A percentile compares a stretch with the other conserved stretches of the same genome.
Conservation (phyloP, 2,888 invertebrate species). For the Carterocephalus palaemon region DNA sequence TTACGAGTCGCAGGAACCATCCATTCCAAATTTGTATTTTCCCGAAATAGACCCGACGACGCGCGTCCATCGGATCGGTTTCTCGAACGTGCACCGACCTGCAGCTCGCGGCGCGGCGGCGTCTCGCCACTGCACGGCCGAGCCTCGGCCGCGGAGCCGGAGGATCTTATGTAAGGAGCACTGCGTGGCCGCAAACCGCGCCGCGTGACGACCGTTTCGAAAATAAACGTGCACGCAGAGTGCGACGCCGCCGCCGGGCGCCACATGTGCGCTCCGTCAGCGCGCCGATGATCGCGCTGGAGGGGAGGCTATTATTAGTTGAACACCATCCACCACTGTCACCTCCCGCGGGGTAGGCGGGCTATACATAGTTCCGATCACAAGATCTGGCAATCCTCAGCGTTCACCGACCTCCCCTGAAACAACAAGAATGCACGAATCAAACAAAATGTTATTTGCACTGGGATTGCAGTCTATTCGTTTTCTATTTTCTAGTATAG, state of each 20-base stretch:
- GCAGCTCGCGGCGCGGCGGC: conserved; percentile 58
- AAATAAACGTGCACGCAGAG: conserved; percentile 71
- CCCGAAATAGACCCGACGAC: conserved; percentile 83
- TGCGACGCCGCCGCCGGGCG: conserved; percentile 56
- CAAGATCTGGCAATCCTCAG: conserved; percentile 70
- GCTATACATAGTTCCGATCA: conserved; percentile 75
- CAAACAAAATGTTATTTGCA: conserved; percentile 21
- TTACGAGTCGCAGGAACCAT: conserved; percentile 76
- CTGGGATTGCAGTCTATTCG: neutral
- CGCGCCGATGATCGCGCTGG: conserved; percentile 67
- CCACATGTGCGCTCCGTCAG: conserved; percentile 73
- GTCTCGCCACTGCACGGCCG: conserved; percentile 44
- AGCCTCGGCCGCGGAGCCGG: conserved; percentile 42
- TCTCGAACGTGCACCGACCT: conserved; percentile 74
- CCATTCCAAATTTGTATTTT: conserved; percentile 90
- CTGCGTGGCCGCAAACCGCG: conserved; percentile 70
- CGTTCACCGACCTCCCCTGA: conserved; percentile 73
- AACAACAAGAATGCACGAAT: conserved; percentile 45
- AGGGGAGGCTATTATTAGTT: conserved; percentile 78
- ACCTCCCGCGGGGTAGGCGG: conserved; percentile 76
- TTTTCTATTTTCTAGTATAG: neutral
- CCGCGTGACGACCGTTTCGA: conserved; percentile 74
- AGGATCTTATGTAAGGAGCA: conserved; percentile 66
- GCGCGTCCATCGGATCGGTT: conserved; percentile 76
- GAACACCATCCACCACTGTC: conserved; percentile 77